Percentiles rank a stretch among this genome's conserved stretches.
Conservation (phyloP, 2,888 invertebrate genomes). For the Adelphocoris suturalis region DNA sequence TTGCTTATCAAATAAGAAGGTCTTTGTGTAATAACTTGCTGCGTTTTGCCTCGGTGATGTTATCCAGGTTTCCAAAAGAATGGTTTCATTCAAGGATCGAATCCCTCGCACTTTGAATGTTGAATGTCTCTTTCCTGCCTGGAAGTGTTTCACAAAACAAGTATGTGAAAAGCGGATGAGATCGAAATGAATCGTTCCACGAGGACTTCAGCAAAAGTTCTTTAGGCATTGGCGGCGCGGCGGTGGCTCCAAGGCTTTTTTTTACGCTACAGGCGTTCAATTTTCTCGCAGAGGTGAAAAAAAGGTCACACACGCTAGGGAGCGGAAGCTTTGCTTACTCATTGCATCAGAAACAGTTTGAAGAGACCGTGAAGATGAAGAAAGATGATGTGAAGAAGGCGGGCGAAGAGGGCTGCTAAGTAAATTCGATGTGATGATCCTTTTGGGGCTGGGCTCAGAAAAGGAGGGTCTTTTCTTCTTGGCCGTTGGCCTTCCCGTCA, state of each 20-base stretch:
- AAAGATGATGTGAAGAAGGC: not conserved
- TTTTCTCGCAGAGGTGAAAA: not conserved
- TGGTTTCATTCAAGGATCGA: constrained; percentile 26
- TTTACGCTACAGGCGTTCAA: constrained; percentile 28
- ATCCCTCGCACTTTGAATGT: not conserved
- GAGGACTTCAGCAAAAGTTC: constrained; percentile 9
- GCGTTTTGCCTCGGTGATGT: not conserved
- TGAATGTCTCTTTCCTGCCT: not conserved
- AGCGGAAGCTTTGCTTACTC: constrained; percentile 23
- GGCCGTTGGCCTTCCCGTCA: constrained; percentile 10
- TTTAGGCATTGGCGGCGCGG: not conserved
- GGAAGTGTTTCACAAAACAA: not conserved
- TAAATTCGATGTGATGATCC: constrained; percentile 36
- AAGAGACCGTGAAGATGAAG: constrained; percentile 22
- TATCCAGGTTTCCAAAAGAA: not conserved
- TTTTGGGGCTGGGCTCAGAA: not conserved
- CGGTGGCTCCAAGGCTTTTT: constrained; percentile 19
- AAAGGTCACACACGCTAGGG: constrained; percentile 28
- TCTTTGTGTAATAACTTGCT: not conserved
- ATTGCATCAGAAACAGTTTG: constrained; percentile 39
- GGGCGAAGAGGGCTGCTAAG: not conserved
- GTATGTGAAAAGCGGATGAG: not conserved
- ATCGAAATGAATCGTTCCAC: not conserved
- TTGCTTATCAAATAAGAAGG: no score
- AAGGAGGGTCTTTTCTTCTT: constrained; percentile 26